Conservation (phyloP, 2,113 vertebrate genomes). For the Drymodes brunneopygia region DNA sequence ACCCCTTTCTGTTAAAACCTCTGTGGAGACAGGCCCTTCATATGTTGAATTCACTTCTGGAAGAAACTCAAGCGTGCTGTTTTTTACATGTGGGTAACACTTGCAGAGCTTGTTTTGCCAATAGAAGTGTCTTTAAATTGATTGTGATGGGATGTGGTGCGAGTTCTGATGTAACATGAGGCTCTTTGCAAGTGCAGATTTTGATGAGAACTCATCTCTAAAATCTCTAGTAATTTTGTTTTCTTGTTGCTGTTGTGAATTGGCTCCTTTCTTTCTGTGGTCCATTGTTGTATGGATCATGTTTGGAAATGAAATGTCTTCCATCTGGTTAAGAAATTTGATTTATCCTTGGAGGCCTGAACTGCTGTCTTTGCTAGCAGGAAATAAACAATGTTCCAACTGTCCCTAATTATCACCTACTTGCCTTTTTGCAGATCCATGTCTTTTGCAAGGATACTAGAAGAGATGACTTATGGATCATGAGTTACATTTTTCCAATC, state of each 20-base stretch:
- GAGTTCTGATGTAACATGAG: conserved; percentile 2
- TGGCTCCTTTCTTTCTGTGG: conserved; percentile 11
- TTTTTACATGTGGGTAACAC: conserved; percentile 38
- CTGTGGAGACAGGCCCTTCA: neutral
- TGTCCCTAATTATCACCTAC: neutral
- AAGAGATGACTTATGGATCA: neutral
- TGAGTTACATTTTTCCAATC: neutral
- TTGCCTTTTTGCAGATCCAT: neutral
- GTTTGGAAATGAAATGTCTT: conserved; percentile 38
- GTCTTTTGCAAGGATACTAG: neutral
- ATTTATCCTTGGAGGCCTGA: conserved; percentile 11
- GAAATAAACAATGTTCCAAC: conserved; percentile 9
- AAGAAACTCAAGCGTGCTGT: neutral
- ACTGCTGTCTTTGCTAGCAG: conserved; percentile 17
- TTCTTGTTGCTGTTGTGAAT: conserved; percentile 39
- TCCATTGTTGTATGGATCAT: neutral
- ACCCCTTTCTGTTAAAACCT: neutral
- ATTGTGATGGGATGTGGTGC: conserved; percentile 9
- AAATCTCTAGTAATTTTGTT: conserved; percentile 32
- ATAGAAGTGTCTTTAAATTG: conserved; percentile 35
- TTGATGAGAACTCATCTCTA: neutral
- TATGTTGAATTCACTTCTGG: neutral
- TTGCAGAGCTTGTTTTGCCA: conserved; percentile 49
- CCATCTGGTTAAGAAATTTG: conserved; percentile 27
- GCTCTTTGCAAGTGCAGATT: conserved; percentile 2